Evolutionary conservation across 2,113 vertebrate genomes (phyloP).

Genomic region (Sinocyclocheilus anshuiensis): DNA sequence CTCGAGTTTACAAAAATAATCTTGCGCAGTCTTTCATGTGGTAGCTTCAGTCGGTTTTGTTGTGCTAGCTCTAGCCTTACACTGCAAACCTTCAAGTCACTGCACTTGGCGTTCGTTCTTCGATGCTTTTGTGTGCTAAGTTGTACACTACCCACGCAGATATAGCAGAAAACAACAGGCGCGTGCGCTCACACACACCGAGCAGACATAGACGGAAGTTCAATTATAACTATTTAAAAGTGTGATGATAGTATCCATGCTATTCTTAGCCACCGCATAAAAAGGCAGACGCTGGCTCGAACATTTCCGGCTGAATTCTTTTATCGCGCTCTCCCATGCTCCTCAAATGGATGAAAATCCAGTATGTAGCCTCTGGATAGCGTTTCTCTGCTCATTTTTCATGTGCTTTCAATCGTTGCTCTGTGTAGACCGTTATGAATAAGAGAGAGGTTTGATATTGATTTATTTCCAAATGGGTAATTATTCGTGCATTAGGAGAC

Average conservation of each 20-base stretch:
- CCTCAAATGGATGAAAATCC: slow-evolving; percentile 38
- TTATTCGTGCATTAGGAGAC: slow-evolving; percentile 61
- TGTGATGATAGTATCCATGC: slow-evolving; percentile 51
- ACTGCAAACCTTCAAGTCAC: slow-evolving; percentile 27
- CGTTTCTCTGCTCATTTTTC: slow-evolving; percentile 64
- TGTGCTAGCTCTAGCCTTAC: not conserved
- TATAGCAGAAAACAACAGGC: slow-evolving; percentile 43
- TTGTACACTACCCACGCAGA: slow-evolving; percentile 50
- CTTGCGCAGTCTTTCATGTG: not conserved
- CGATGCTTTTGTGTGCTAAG: slow-evolving; percentile 45
- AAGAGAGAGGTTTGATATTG: slow-evolving; percentile 64
- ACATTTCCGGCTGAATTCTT: slow-evolving; percentile 60
- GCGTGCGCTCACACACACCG: slow-evolving; percentile 28
- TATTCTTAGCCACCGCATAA: slow-evolving; percentile 57
- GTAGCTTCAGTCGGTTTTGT: not conserved
- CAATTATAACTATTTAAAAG: slow-evolving; percentile 58
- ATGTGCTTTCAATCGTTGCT: slow-evolving; percentile 62
- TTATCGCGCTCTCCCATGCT: slow-evolving; percentile 57
- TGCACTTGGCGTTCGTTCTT: slow-evolving; percentile 51
- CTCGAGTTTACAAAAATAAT: not conserved
- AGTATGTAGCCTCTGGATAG: slow-evolving; percentile 59
- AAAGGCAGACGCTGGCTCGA: slow-evolving; percentile 45
- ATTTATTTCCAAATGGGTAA: slow-evolving; percentile 70
- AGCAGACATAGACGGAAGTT: slow-evolving; percentile 51
- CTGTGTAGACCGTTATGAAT: slow-evolving; percentile 67